phyloP scores from a whole-genome alignment of 2,888 invertebrate genomes.

The Macroteleia sp. region DNA sequence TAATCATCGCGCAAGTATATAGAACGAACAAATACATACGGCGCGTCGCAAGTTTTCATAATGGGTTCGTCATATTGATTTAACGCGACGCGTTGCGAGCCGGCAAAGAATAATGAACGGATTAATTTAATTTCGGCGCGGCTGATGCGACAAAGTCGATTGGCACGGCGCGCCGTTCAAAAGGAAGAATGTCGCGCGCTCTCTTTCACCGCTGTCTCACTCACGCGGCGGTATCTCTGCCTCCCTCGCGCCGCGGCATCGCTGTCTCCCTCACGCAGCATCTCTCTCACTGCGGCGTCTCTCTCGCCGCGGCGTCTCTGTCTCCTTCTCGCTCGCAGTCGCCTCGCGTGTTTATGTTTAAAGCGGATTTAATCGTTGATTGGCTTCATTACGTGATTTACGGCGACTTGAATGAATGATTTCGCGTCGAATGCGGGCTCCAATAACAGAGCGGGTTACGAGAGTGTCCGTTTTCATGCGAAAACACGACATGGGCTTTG shows the following conservation, averaged over 20 bases:
- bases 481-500: slow-evolving; percentile 47
- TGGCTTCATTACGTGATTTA: slow-evolving; percentile 51
- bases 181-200: neutral
- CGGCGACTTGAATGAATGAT: slow-evolving; percentile 40
- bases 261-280: too few species aligned
- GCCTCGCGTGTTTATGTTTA: slow-evolving; percentile 24
- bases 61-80: slow-evolving; percentile 50
- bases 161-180: neutral
- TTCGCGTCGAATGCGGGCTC: slow-evolving; percentile 17
- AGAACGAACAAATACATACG: slow-evolving; percentile 23
- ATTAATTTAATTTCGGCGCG: slow-evolving; percentile 37
- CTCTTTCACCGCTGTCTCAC: neutral
- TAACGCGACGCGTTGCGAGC: slow-evolving; percentile 24
- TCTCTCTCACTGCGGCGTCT: too few species aligned
- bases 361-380: slow-evolving; percentile 37
- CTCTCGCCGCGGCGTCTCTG: neutral
- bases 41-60: slow-evolving; percentile 44
- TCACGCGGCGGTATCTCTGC: too few species aligned
- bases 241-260: too few species aligned
- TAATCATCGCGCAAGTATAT: slow-evolving; percentile 38
- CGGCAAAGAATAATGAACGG: slow-evolving; percentile 45
- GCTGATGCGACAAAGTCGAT: slow-evolving; percentile 20
- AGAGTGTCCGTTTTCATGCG: slow-evolving; percentile 50
- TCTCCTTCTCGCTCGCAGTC: neutral
- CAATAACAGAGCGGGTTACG: slow-evolving; percentile 24